Evolutionary conservation across 2,888 invertebrate genomes (phyloP).

Genomic region (Mythimna loreyi): DNA sequence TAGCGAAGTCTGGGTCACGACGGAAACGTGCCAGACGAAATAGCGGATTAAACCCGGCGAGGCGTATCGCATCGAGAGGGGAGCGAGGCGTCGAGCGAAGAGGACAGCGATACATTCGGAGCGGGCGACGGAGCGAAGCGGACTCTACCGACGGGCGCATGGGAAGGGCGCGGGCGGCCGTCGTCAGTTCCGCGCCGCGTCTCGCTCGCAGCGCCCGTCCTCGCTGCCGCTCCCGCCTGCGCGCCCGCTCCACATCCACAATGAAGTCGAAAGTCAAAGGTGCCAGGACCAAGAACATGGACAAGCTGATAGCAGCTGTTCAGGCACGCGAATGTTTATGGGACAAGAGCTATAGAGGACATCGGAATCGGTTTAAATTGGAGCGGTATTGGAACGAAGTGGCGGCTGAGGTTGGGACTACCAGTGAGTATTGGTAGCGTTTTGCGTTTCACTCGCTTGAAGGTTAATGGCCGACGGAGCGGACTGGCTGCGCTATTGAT

Average conservation of each 20-base stretch:
- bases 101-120: slow-evolving; percentile 71
- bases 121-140: slow-evolving; percentile 78
- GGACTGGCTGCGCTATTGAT: slow-evolving; percentile 41
- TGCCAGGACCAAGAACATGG: slow-evolving; percentile 84
- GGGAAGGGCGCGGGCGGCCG: slow-evolving; percentile 60
- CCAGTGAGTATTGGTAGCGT: slow-evolving; percentile 88
- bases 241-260: slow-evolving; percentile 78
- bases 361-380: slow-evolving; percentile 86
- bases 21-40: slow-evolving; percentile 34
- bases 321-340: slow-evolving; percentile 87
- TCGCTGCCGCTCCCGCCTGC: slow-evolving; percentile 73
- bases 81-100: slow-evolving; percentile 82
- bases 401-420: slow-evolving; percentile 85
- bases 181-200: slow-evolving; percentile 78
- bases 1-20: background rate
- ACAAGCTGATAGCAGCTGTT: slow-evolving; percentile 87
- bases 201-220: slow-evolving; percentile 72
- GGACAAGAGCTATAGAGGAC: slow-evolving; percentile 87
- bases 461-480: slow-evolving; percentile 73
- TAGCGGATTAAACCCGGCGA: slow-evolving; percentile 64
- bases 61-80: slow-evolving; percentile 76
- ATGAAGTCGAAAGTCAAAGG: slow-evolving; percentile 82
- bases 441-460: slow-evolving; percentile 64
- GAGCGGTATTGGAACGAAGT: slow-evolving; percentile 89
- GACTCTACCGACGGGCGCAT: slow-evolving; percentile 57